Evolutionary conservation across 2,113 vertebrate genomes (phyloP), one percentile per base, ranked within the genome.

Genomic region (Cephalopterus ornatus): DNA sequence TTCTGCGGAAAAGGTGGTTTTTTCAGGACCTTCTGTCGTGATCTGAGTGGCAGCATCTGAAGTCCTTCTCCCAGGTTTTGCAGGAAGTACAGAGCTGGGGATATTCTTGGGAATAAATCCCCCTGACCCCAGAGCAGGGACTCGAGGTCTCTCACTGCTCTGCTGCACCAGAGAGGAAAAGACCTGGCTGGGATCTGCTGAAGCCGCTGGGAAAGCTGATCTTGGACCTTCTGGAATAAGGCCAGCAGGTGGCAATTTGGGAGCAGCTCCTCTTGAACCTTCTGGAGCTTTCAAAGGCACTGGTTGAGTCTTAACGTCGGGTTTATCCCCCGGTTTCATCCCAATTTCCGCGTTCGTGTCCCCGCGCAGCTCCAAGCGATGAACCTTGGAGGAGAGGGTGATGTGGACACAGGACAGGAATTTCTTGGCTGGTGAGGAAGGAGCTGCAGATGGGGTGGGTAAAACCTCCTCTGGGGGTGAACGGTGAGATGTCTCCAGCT

Each of bases 371-470:
- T 56, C 87, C 30, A 93, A 53, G 22, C 22, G 74, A 23, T 26
- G 8, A 35, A 23, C 87, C 96, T 98, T 98, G 14, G 98, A 97
- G 70, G 98, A 98, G 47, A 98, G 97, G 30, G 97, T 98, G 84
- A 99, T 96, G 56, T 95, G 98, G 91, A 99, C 93, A 61, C 97
- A 97, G 20, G 98, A 98, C 50, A 99, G 67, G 24, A 91, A 96
- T 70, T 95, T 98, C 92, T 68, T 98, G 71, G 80, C 74, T 30
- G 97, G 96, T 15, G 96, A 84, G 2, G 94, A 35, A 68, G 93
- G 81, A 58, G 86, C 61, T 14, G 49, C 35, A 21, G 94, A 44
- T 0, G 9, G 23, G 42, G 39, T 16, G 22, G 89, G 7, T 7
- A 59, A 79, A 73, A 52, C 22, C 11, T 74, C 81, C 49, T 21